Evolutionary conservation across 2,113 vertebrate genomes (phyloP).

Genomic region (Poeciliopsis retropinna): DNA sequence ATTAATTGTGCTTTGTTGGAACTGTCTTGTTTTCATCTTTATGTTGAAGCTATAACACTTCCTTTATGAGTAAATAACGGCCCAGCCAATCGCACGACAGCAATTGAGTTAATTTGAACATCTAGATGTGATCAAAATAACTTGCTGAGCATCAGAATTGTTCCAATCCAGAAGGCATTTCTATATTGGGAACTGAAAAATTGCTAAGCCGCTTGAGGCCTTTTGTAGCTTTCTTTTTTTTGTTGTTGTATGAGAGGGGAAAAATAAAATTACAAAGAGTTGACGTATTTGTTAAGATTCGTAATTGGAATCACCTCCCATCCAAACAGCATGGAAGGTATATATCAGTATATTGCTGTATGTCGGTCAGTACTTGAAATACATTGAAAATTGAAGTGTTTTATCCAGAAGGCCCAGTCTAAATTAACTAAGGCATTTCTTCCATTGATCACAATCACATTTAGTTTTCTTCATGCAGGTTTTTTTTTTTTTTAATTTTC

Average conservation of each 20-base stretch:
- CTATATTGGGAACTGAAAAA: not conserved
- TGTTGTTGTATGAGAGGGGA: not conserved
- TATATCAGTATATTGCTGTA: not conserved
- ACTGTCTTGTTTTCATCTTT: not conserved
- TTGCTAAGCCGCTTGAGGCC: not conserved
- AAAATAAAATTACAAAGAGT: not conserved
- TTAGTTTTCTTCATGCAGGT: not conserved
- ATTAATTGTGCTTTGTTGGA: not conserved
- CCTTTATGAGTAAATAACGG: no score
- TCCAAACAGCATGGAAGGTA: not conserved
- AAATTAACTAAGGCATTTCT: not conserved
- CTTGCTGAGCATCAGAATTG: no score
- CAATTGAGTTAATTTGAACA: not conserved
- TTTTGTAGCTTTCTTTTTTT: not conserved
- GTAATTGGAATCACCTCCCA: not conserved
- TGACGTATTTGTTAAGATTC: not conserved
- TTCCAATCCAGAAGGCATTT: not conserved
- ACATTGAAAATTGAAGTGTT: not conserved
- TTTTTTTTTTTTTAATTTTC: no score
- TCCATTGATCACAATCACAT: not conserved
- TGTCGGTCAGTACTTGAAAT: not conserved
- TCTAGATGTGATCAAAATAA: not conserved
- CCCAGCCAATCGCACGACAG: not conserved
- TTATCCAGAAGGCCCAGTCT: not conserved
- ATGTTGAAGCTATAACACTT: not conserved